Conservation (phyloP, 1,140 invertebrate genomes). For the Drosophila arizonae region DNA sequence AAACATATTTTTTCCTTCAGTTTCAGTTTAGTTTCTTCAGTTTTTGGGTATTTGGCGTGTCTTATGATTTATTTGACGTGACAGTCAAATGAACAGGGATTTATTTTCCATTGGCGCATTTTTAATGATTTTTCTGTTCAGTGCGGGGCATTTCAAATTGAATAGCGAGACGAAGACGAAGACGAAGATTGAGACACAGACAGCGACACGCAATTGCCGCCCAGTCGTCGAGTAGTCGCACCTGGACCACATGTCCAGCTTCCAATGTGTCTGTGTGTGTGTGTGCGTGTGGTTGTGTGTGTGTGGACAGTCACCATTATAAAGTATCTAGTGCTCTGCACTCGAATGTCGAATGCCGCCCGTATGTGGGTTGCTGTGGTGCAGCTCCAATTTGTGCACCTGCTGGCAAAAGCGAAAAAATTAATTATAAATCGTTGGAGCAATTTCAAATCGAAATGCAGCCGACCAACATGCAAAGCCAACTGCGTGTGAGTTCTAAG, state of each 20-base stretch:
- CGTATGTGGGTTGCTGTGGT: constrained; percentile 28
- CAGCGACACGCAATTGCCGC: constrained; percentile 46
- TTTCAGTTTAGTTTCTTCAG: constrained; percentile 18
- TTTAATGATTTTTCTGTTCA: constrained; percentile 64
- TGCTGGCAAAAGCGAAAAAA: constrained; percentile 64
- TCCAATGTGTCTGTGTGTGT: no score
- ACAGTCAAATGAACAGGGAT: constrained; percentile 76
- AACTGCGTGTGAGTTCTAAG: not conserved
- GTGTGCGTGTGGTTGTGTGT: not conserved
- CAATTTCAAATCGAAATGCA: constrained; percentile 45
- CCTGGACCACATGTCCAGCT: not conserved
- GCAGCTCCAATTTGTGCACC: constrained; percentile 58
- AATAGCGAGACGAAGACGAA: constrained; percentile 37
- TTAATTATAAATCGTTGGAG: constrained; percentile 59
- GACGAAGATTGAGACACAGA: constrained; percentile 42
- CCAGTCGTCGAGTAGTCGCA: constrained; percentile 21
- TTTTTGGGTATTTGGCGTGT: constrained; percentile 66
- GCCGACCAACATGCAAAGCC: not conserved
- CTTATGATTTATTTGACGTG: constrained; percentile 77
- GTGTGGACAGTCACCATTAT: not conserved
- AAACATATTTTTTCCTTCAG: not conserved
- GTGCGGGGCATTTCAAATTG: constrained; percentile 40
- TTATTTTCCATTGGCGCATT: constrained; percentile 70
- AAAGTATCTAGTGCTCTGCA: constrained; percentile 4
- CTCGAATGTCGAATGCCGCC: constrained; percentile 13